Conservation (phyloP, 2,113 vertebrate species). For the Propithecus coquereli region DNA sequence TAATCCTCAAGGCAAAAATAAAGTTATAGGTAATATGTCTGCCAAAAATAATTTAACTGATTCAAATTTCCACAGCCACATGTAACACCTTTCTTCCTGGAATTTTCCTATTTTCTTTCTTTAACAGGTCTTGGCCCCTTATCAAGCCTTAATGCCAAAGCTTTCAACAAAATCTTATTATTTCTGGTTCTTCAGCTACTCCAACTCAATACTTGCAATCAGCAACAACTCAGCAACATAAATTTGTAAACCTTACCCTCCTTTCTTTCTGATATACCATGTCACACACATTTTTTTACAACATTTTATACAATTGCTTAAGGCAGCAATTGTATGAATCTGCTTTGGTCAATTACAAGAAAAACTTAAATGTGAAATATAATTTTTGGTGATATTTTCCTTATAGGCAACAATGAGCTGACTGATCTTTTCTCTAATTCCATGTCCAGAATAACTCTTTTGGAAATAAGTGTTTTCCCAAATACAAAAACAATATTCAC, state of each 20-base stretch:
- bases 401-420: background rate
- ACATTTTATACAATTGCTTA: background rate
- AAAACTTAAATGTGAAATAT: background rate
- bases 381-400: background rate
- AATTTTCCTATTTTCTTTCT: slow-evolving; percentile 38
- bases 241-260: background rate
- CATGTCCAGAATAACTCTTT: background rate
- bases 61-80: background rate
- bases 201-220: background rate
- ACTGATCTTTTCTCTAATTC: background rate
- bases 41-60: slow-evolving; percentile 12
- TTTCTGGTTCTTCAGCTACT: background rate
- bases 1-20: background rate
- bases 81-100: background rate
- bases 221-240: background rate
- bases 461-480: background rate
- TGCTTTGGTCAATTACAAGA: background rate
- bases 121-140: background rate
- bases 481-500: background rate
- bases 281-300: rapidly evolving
- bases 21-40: background rate
- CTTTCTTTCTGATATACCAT: background rate
- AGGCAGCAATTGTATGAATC: background rate
- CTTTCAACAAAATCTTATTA: slow-evolving; percentile 4
- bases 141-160: background rate